Evolutionary conservation across 1,140 invertebrate genomes (phyloP).

Genomic region (Pectinophora gossypiella): DNA sequence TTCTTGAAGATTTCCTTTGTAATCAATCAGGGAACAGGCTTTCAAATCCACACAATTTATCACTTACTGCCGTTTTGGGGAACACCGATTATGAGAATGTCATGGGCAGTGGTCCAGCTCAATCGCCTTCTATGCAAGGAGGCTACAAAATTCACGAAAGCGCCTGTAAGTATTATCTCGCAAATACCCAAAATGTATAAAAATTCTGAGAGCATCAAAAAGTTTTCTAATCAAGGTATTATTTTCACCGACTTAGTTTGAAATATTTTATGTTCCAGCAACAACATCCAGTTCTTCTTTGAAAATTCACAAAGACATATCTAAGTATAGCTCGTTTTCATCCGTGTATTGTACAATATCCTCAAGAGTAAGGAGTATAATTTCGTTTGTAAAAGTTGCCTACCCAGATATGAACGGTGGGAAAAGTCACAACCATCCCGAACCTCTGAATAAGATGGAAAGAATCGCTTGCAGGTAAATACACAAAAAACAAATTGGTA

Average conservation of each 20-base stretch:
- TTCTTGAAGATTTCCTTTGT: constrained; percentile 53
- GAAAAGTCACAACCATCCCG: constrained; percentile 70
- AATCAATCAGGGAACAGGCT: no score
- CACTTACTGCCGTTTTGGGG: no score
- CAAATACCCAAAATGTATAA: no score
- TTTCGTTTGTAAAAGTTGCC: constrained; percentile 84
- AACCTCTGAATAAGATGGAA: constrained; percentile 80
- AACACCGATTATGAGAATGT: no score
- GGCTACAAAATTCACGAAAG: no score
- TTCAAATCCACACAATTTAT: no score
- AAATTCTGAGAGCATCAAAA: no score
- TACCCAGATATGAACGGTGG: constrained; percentile 83
- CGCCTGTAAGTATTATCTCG: no score
- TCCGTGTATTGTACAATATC: constrained; percentile 55
- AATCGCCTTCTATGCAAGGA: no score
- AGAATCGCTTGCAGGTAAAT: constrained; percentile 77
- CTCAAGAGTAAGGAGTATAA: constrained; percentile 78
- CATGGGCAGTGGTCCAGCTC: no score
- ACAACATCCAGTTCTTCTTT: constrained; percentile 50
- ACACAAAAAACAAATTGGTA: neutral
- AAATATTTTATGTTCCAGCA: constrained; percentile 39
- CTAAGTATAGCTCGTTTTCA: constrained; percentile 44
- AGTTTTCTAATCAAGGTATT: no score
- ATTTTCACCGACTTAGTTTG: no score
- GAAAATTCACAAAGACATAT: constrained; percentile 65